These are phyloP conservation scores for Leucopsar rothschildi DNA, from an alignment of 2,113 vertebrate species.

Conservation along the genomic window DNA sequence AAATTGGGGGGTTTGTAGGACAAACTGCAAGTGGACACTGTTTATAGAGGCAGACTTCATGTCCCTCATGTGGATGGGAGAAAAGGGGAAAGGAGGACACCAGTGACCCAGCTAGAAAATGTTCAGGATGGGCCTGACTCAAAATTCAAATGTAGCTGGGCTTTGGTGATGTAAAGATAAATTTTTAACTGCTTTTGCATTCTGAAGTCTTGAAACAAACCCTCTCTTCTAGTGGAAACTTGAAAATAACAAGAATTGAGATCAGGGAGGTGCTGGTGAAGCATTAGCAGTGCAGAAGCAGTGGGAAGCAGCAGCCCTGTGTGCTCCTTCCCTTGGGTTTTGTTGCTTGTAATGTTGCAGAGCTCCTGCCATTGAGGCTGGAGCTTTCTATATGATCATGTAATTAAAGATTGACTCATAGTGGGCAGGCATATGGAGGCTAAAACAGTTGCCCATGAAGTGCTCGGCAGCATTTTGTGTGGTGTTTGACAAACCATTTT, in stretches of 20 bases:
- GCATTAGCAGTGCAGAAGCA: background rate
- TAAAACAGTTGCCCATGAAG: background rate
- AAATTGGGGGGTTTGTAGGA: background rate
- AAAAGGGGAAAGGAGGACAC: background rate
- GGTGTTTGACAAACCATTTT: background rate
- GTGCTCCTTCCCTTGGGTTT: background rate
- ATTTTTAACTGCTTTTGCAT: background rate
- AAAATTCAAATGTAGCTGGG: background rate
- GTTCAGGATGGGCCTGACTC: background rate
- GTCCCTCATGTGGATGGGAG: background rate
- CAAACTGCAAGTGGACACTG: rapidly evolving
- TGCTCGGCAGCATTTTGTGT: background rate
- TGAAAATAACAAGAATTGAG: background rate
- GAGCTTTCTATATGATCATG: background rate
- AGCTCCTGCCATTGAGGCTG: background rate
- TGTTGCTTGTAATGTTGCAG: background rate
- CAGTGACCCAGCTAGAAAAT: background rate
- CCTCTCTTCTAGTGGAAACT: background rate
- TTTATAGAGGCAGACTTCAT: background rate
- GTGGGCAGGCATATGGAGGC: background rate
- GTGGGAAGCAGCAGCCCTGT: background rate
- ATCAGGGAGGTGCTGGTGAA: background rate
- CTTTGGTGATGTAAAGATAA: background rate
- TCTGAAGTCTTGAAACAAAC: background rate
- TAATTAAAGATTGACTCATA: conserved; percentile 31